Evolutionary conservation across 2,888 invertebrate species (phyloP), one percentile per base, ranked within the genome.

Genomic region (Autographa pulchrina): DNA sequence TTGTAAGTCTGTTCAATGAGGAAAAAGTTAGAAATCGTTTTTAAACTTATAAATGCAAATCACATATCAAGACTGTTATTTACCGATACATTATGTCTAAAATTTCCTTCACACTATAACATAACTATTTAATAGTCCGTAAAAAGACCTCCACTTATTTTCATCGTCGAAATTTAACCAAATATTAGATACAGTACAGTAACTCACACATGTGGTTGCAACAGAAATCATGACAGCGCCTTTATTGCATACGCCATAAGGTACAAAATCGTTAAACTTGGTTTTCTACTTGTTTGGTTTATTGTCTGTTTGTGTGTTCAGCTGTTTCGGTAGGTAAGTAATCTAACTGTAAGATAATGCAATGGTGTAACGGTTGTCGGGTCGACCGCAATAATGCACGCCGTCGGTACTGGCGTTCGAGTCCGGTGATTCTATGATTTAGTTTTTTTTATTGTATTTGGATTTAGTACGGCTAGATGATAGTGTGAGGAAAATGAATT

Each of bases 301-400:
- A 7, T 7, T 32, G 32, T 32, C 58, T 25, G 65, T 43, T 20
- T 38, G 43, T 32, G 54, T 56, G 54, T 35, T n/a, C 43, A 62
- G 35, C 31, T 61, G 63, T 38, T 20, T 59, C 32, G n/a, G 65
- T 63, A 65, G 48, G 48, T n/a, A 43, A 43, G 16, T 48, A 48
- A 43, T 1, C 43, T 85, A 86, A 86, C 87, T 78, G 86, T 85
- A 85, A 77, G 70, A 70, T 85, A 86, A 85, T 86, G 58, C n/a
- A 41, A 32, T 77, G 70, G 74, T 78, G 71, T 86, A 86, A 86
- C 86, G 86, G 86, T 69, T 62, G 71, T 61, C 58, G 65, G 70
- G 84, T 75, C 80, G 80, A 85, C 77, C 82, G 75, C 86, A 79
- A 83, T 84, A 86, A 81, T 82, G 78, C 86, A 77, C 86, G 73